Percentiles rank a stretch among this genome's conserved stretches.
phyloP scores from a whole-genome alignment of 2,113 vertebrate genomes.

The Macroglossus sobrinus region DNA sequence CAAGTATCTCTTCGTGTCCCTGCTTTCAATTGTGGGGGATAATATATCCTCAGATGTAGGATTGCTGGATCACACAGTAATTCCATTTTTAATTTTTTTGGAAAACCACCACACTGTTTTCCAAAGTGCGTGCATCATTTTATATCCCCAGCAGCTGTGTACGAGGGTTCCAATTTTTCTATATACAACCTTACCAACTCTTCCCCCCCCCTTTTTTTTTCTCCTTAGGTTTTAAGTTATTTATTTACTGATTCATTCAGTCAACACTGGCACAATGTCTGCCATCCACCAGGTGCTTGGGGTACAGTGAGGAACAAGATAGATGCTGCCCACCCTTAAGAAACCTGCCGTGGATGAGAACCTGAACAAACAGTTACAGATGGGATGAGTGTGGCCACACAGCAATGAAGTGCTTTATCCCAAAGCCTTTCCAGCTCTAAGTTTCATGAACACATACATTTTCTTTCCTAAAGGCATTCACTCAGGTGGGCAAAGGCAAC shows the following conservation, averaged over 20 bases:
- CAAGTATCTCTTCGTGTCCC: background rate
- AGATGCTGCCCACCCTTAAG: background rate
- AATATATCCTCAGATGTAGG: background rate
- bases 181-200: background rate
- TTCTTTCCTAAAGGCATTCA: background rate
- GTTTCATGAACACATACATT: background rate
- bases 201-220: background rate
- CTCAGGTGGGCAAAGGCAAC: background rate
- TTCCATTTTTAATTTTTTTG: constrained; percentile 2
- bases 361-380: background rate
- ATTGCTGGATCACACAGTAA: background rate
- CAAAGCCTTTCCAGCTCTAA: background rate
- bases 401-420: background rate
- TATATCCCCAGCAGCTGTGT: background rate
- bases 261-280: background rate
- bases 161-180: background rate
- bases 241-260: background rate
- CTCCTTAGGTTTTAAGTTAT: background rate
- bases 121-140: background rate
- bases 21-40: background rate
- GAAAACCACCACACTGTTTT: background rate
- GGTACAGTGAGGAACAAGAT: background rate
- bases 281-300: background rate
- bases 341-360: background rate
- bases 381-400: background rate